Evolutionary conservation across 2,888 invertebrate genomes (phyloP).

Genomic region (Podabrus alpinus): DNA sequence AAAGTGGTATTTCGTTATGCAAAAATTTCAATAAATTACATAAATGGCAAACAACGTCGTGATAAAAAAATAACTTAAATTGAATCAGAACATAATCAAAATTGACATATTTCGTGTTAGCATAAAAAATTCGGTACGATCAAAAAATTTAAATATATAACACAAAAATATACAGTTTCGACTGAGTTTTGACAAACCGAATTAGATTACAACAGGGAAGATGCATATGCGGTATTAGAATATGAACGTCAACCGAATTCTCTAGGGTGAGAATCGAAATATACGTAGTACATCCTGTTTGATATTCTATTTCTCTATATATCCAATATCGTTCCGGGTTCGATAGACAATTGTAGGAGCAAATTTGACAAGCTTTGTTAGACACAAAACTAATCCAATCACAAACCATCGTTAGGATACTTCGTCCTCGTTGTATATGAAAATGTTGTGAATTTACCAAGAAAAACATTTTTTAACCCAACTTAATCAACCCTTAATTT

Average conservation of each 20-base stretch:
- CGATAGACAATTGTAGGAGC: constrained; percentile 24
- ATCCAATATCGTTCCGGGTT: constrained; percentile 23
- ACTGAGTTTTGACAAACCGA: constrained; percentile 16
- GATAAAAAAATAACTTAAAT: not conserved
- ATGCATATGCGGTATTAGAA: constrained; percentile 21
- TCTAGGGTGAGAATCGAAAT: constrained; percentile 15
- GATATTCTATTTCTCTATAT: constrained; percentile 24
- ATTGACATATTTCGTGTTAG: constrained; percentile 4
- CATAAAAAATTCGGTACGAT: not conserved
- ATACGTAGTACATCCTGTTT: constrained; percentile 16
- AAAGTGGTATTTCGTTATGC: not conserved
- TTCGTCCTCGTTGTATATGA: not conserved
- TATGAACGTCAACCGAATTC: constrained; percentile 22
- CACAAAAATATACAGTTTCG: constrained; percentile 10
- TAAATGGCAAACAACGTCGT: too few species aligned
- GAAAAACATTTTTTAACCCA: not conserved
- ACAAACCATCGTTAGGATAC: not conserved
- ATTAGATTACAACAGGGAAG: constrained; percentile 20
- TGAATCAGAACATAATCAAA: not conserved
- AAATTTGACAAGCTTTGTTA: constrained; percentile 10
- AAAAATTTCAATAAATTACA: not conserved
- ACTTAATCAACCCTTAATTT: not conserved
- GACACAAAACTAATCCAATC: constrained; percentile 5
- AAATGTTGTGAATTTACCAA: not conserved
- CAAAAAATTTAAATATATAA: constrained; percentile 12